A percentile compares a stretch with the other conserved stretches of the same genome.
phyloP scores from a whole-genome alignment of 2,113 vertebrate genomes.

The Pseudois nayaur region DNA sequence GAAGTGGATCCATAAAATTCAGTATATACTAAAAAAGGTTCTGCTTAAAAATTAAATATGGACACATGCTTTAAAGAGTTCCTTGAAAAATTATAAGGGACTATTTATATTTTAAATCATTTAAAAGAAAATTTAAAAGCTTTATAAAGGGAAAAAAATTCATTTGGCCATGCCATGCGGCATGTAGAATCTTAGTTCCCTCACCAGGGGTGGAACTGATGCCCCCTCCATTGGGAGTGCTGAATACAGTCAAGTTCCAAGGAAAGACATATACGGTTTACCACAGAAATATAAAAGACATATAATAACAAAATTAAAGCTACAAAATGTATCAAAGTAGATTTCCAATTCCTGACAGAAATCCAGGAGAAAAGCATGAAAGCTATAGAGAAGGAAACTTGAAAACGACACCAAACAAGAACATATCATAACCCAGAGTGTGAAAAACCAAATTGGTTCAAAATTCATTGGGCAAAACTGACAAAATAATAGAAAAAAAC shows the following conservation, averaged over 20 bases:
- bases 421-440: neutral
- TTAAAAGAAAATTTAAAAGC: neutral
- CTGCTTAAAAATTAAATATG: neutral
- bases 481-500: neutral
- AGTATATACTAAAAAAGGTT: neutral
- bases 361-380: neutral
- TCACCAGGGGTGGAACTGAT: neutral
- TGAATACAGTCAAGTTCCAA: neutral
- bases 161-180: accelerated
- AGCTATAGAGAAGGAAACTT: neutral
- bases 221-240: neutral
- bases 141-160: neutral
- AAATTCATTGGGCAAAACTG: neutral
- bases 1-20: neutral
- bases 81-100: neutral
- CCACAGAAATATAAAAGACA: neutral
- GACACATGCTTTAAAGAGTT: neutral
- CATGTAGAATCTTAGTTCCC: neutral
- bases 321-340: neutral
- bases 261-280: neutral
- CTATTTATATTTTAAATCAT: neutral
- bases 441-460: neutral
- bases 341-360: neutral
- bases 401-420: neutral
- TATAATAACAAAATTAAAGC: neutral